A percentile compares a stretch with the other conserved stretches of the same genome.
Conservation (phyloP, 2,113 vertebrate species). For the Onychostruthus taczanowskii region DNA sequence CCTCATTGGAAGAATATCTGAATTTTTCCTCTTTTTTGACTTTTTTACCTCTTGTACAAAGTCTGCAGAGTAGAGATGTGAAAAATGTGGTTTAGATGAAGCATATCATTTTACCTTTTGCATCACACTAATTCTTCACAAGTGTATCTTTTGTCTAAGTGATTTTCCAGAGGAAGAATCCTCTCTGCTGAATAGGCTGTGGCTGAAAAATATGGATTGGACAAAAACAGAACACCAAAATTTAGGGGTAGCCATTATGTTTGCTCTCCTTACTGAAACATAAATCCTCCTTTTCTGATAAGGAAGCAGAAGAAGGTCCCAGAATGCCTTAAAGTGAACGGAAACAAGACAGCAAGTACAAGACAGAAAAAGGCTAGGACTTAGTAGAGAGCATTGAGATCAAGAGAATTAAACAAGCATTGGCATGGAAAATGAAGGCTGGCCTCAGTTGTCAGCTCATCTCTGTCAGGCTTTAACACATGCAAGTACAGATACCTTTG, state of each 20-base stretch:
- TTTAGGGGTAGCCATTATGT: neutral
- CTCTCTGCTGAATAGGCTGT: neutral
- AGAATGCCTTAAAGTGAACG: neutral
- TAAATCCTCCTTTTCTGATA: neutral
- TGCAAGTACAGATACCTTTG: neutral
- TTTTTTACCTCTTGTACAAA: neutral
- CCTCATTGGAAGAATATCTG: neutral
- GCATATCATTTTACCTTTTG: neutral
- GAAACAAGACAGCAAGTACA: neutral
- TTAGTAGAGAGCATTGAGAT: neutral
- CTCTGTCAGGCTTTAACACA: neutral
- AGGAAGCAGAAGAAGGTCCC: neutral
- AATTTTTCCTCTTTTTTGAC: neutral
- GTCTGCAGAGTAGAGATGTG: neutral
- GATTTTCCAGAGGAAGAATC: neutral
- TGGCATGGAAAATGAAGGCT: neutral
- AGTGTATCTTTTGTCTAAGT: neutral
- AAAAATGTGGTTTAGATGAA: neutral
- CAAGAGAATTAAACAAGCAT: neutral
- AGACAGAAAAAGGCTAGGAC: neutral
- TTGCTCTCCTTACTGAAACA: neutral
- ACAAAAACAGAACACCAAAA: neutral
- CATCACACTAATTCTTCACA: neutral
- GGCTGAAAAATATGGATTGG: neutral
- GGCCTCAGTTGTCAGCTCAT: neutral